Conservation (phyloP, 2,113 vertebrate genomes). For the Triplophysa siluroides region DNA sequence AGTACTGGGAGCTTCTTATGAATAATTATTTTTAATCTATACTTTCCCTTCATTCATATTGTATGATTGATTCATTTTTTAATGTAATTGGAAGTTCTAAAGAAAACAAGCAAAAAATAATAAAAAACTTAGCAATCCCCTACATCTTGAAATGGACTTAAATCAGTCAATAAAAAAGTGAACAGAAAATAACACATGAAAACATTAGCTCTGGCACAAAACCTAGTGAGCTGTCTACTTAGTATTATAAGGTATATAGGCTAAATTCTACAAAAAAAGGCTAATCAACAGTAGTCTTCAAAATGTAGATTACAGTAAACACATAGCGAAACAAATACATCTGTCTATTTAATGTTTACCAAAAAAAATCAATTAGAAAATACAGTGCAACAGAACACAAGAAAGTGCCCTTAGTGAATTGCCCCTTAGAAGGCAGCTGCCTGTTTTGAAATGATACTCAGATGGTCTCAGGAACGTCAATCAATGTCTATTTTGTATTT, state of each 20-base stretch:
- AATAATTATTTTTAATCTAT: slow-evolving; percentile 34
- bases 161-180: too few relatives aligned
- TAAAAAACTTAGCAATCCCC: not conserved
- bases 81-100: slow-evolving; percentile 5
- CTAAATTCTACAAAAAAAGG: too few relatives aligned
- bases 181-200: not conserved
- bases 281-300: too few relatives aligned
- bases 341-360: too few relatives aligned
- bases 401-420: too few relatives aligned
- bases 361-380: too few relatives aligned
- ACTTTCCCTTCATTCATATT: slow-evolving; percentile 7
- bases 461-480: not conserved
- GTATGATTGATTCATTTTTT: slow-evolving; percentile 1
- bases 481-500: slow-evolving; percentile 17
- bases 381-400: too few relatives aligned
- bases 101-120: not conserved
- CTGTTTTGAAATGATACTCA: not conserved
- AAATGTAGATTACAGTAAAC: too few relatives aligned
- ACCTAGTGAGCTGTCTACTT: not conserved
- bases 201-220: not conserved
- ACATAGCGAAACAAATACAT: too few relatives aligned
- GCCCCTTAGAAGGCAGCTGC: not conserved
- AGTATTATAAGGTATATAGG: too few relatives aligned
- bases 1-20: slow-evolving; percentile 1
- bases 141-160: too few relatives aligned